Conservation (phyloP, 2,797 vertebrate genomes). For the Fistularia tabacaria region DNA sequence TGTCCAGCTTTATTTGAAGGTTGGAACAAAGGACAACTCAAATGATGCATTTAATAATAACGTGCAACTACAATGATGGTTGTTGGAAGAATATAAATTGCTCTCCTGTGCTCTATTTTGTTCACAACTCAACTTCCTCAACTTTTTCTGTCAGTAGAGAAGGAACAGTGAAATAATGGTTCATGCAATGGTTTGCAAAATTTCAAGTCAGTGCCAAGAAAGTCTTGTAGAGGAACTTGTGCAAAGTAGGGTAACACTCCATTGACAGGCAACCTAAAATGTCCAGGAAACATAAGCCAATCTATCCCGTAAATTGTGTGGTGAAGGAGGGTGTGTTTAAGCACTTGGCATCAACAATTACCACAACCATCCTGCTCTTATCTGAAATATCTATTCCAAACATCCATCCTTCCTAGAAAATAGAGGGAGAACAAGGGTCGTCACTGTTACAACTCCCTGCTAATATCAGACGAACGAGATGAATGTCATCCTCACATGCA, state of each 20-base stretch:
- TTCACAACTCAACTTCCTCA: too few relatives aligned
- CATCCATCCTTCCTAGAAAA: constrained; percentile 11
- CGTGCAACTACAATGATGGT: too few relatives aligned
- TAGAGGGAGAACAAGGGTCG: constrained; percentile 73
- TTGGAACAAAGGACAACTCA: too few relatives aligned
- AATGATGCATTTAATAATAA: too few relatives aligned
- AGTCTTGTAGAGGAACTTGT: constrained; percentile 6
- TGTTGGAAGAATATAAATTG: too few relatives aligned
- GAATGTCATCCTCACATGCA: constrained; percentile 54
- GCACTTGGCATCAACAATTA: constrained; percentile 52
- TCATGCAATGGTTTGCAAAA: too few relatives aligned
- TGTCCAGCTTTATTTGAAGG: too few relatives aligned
- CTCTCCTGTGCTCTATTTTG: too few relatives aligned
- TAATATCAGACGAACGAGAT: constrained; percentile 58
- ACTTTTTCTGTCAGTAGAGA: too few relatives aligned
- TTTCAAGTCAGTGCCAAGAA: constrained; percentile 5
- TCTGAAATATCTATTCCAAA: constrained; percentile 64
- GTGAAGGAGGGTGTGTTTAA: constrained; percentile 24
- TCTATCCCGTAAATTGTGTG: constrained; percentile 28
- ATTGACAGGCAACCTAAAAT: constrained; percentile 45
- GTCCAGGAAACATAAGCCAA: constrained; percentile 31
- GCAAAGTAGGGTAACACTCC: constrained; percentile 41
- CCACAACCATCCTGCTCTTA: constrained; percentile 61
- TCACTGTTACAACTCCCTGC: constrained; percentile 44
- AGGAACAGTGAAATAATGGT: too few relatives aligned